Conservation (phyloP, 2,797 vertebrate genomes). For the Margarornis squamiger region DNA sequence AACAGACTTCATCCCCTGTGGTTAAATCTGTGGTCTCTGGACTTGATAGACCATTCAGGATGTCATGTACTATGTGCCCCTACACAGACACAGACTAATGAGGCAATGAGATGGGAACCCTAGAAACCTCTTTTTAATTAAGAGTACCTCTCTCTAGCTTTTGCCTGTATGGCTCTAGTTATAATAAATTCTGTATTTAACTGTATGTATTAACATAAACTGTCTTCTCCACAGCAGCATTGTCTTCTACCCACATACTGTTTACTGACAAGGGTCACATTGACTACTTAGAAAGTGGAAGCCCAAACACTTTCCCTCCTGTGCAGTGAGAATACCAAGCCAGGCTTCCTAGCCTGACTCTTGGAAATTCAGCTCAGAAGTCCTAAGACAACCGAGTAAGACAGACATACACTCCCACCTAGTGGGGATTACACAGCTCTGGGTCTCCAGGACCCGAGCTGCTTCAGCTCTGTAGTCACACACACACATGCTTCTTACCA, state of each 20-base stretch:
- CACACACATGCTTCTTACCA: too few species aligned
- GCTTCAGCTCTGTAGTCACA: background rate
- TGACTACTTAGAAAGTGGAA: background rate
- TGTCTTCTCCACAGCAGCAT: background rate
- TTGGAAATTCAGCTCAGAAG: accelerated
- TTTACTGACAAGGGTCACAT: background rate
- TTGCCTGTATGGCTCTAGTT: background rate
- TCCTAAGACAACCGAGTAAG: accelerated
- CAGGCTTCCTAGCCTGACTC: background rate
- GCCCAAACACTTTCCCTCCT: background rate
- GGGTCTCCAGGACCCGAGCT: accelerated
- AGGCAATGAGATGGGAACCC: background rate
- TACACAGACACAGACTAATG: background rate
- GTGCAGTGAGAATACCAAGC: accelerated
- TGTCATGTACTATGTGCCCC: accelerated
- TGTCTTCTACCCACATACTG: background rate
- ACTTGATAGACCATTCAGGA: background rate
- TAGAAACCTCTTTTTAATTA: background rate
- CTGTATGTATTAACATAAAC: background rate
- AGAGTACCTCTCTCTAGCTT: background rate
- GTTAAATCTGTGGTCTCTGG: background rate
- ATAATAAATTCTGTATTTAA: background rate
- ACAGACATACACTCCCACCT: constrained; percentile 39
- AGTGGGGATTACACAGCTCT: background rate
- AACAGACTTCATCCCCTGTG: background rate